Conservation (phyloP, 2,888 invertebrate species). For the Polymixis lichenea region DNA sequence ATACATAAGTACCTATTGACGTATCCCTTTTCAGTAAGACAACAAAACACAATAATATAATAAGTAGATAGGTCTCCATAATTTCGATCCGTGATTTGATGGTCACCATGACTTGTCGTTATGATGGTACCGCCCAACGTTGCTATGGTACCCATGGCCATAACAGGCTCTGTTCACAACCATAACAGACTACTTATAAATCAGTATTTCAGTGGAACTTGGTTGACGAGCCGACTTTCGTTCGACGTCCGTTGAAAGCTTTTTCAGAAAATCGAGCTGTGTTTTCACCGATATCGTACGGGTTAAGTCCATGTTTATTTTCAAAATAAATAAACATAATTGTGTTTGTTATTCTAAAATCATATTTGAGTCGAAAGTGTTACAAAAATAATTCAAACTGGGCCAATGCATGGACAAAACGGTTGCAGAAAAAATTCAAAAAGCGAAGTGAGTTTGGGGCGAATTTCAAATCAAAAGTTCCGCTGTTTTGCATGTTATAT, state of each 20-base stretch:
- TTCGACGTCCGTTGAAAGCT: constrained; percentile 38
- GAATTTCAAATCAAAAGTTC: constrained; percentile 14
- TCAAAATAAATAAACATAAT: constrained; percentile 12
- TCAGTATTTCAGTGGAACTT: constrained; percentile 66
- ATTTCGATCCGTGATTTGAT: constrained; percentile 58
- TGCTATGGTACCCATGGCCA: constrained; percentile 80
- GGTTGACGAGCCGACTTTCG: constrained; percentile 47
- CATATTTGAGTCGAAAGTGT: constrained; percentile 42
- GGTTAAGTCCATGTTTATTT: constrained; percentile 16
- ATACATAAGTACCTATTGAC: background rate
- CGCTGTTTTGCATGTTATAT: background rate
- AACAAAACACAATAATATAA: constrained; percentile 32
- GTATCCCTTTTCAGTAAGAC: constrained; percentile 3
- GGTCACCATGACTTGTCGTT: constrained; percentile 75
- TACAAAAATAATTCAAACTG: constrained; percentile 84
- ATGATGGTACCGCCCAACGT: constrained; percentile 72
- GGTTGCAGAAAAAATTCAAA: constrained; percentile 84
- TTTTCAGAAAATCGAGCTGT: constrained; percentile 17
- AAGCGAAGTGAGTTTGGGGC: constrained; percentile 79
- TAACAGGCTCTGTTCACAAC: constrained; percentile 76
- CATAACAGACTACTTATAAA: constrained; percentile 72
- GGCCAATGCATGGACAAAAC: constrained; percentile 92
- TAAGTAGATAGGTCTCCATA: constrained; percentile 42
- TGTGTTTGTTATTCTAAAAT: constrained; percentile 13
- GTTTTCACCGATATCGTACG: background rate